phyloP scores from a whole-genome alignment of 2,888 invertebrate genomes.

The Resseliella maxima region DNA sequence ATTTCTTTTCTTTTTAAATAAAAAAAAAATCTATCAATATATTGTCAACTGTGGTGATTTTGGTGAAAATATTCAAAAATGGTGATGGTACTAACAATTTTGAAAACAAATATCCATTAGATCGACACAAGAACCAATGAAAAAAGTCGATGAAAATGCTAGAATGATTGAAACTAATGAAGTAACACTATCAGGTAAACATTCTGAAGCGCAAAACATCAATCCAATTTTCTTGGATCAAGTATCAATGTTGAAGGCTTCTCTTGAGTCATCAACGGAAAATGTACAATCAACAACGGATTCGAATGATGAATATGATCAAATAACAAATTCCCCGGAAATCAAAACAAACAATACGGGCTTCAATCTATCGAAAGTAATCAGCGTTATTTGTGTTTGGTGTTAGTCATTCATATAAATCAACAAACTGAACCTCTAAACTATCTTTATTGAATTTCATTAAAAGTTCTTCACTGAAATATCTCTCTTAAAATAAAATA shows the following conservation, averaged over 20 bases:
- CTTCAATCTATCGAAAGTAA: neutral
- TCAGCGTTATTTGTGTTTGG: slow-evolving; percentile 54
- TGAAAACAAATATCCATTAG: neutral
- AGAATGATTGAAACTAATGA: slow-evolving; percentile 55
- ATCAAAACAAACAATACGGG: neutral
- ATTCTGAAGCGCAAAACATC: neutral
- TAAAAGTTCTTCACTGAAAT: no score
- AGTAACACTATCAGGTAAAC: neutral
- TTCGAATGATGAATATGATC: neutral
- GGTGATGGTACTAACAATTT: slow-evolving; percentile 44
- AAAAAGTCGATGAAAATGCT: neutral
- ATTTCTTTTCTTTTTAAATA: no score
- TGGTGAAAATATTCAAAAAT: neutral
- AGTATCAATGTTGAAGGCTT: neutral
- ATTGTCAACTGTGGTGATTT: neutral
- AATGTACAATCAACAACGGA: neutral
- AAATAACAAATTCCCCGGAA: neutral
- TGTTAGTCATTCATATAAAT: slow-evolving; percentile 26
- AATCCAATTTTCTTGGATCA: neutral
- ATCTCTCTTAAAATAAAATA: no score
- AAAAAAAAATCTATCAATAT: neutral
- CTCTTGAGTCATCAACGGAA: neutral
- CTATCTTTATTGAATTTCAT: no score
- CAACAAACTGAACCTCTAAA: slow-evolving; percentile 17
- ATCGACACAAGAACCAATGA: neutral